Conservation (phyloP, 2,888 invertebrate genomes). For the Anagyrus pseudococci region DNA sequence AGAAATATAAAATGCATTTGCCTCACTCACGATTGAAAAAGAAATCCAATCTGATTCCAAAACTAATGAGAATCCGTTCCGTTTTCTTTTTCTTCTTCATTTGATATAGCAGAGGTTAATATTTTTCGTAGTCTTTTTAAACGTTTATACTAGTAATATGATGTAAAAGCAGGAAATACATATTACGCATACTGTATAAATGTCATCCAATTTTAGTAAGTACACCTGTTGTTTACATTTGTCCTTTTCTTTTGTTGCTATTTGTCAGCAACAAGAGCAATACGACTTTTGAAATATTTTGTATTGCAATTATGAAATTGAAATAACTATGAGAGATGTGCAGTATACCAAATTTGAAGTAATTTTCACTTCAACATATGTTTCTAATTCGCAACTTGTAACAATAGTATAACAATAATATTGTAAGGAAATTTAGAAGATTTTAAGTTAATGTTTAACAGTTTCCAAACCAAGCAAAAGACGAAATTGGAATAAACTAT, state of each 20-base stretch:
- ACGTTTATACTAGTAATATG: slow-evolving; percentile 13
- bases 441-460: too few species aligned
- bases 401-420: too few species aligned
- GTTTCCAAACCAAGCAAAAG: too few species aligned
- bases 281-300: too few species aligned
- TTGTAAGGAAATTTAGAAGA: too few species aligned
- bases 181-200: slow-evolving; percentile 2
- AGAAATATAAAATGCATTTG: slow-evolving; percentile 8
- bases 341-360: background rate
- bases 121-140: background rate
- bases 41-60: background rate
- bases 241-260: background rate
- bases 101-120: background rate
- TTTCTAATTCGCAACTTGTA: too few species aligned
- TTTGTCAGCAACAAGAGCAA: too few species aligned
- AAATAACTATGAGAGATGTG: background rate
- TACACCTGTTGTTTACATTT: slow-evolving; percentile 18
- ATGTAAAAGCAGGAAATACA: slow-evolving; percentile 18
- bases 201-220: slow-evolving; percentile 26
- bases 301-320: too few species aligned
- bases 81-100: too few species aligned
- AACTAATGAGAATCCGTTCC: background rate
- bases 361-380: background rate
- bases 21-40: background rate
- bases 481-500: background rate